Base-by-base conservation (phyloP, 2,888 invertebrate species). In the Phyllotreta striolata region DNA sequence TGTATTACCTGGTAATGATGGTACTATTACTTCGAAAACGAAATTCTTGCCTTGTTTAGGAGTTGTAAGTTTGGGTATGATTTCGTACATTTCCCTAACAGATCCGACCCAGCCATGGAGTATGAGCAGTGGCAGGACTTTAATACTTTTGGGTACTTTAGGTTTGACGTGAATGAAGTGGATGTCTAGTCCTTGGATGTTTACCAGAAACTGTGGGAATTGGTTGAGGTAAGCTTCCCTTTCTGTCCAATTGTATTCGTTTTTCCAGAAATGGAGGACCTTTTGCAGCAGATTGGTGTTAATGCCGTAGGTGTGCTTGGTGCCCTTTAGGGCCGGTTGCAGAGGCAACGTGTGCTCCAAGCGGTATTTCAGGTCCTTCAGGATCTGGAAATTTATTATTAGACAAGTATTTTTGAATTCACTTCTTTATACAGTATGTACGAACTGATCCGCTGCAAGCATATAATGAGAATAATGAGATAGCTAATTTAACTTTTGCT, bases 31-130 rank as follows among this genome's bases (percentile, higher is more conserved):
- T 77, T 90, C 89, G 69, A 90, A 90, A 7, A 87, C 88, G 66
- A 88, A 87, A 66, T 87, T 81, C 39, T 83, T 70, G 6, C 66
- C 66, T 41, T 81, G 74, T 51, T 83, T 82, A 0, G 83, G 83
- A 0, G 82, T 83, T 0, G 86, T 88, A 9, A 93, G 81, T 46
- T 86, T 76, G 0, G 92, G 91, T 56, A 93, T 88, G 0, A 92
- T 80, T 58, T 89, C 88, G 74, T 91, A 90, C 80, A 94, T 95
- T 81, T 96, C 95, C n/a, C 89, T 83, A 1, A 94, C 85, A 0
- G 92, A 92, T 0, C 95, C 93, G 0, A 95, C 94, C 96, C 96
- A 96, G 41, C 96, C 96, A 77, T 96, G 95, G 10, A 92, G 81
- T 47, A 96, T 72, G 2, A 93, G 79, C 0, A 93, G 74, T 0